Evolutionary conservation across 2,888 invertebrate genomes (phyloP), one percentile per base, ranked within the genome.

Genomic region (Leptarthrus brevirostris): DNA sequence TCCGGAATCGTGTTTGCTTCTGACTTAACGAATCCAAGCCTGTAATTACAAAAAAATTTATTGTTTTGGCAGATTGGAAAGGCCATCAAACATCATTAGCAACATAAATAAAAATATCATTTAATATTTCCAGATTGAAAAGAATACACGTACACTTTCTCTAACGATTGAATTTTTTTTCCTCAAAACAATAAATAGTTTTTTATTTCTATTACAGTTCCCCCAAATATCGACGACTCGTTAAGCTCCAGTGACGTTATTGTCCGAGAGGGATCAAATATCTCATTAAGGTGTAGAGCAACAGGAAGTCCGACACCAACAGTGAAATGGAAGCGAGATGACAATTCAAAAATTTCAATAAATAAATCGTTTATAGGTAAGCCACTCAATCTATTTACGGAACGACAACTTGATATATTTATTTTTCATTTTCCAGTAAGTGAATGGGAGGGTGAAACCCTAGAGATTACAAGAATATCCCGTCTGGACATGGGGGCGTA

Each of bases 241-340:
- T 87, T 92, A 84, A 95, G 94, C 84, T 95, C 95, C 80, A 94
- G 94, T 82, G 96, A 85, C 77, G 93, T 94, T 78, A 95, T 95
- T 83, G 94, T 95, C 72, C 89, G 95, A 75, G 96, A 96, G 87
- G 93, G 92, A 78, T 91, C 93, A 81, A 95, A 95, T 87, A 93
- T 95, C 81, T 94, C 93, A 78, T 88, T 96, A 82, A 91, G 91
- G 83, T 96, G 96, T 86, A 92, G 92, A 84, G 95, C 95, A 80
- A 92, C 92, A 80, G 95, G 95, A 82, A 94, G 93, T 82, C 96
- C 96, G 79, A 88, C 90, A 82, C 95, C 96, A 78, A 91, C 89
- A 82, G 94, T 95, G 85, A 94, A 92, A 87, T 96, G 96, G 95
- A 93, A 94, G 86, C 89, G 95, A 80, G 95, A 95, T 86, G 95